Percentiles rank a stretch among this genome's conserved stretches.
Conservation (phyloP, 2,888 invertebrate genomes). For the Quadroppia sp. region DNA sequence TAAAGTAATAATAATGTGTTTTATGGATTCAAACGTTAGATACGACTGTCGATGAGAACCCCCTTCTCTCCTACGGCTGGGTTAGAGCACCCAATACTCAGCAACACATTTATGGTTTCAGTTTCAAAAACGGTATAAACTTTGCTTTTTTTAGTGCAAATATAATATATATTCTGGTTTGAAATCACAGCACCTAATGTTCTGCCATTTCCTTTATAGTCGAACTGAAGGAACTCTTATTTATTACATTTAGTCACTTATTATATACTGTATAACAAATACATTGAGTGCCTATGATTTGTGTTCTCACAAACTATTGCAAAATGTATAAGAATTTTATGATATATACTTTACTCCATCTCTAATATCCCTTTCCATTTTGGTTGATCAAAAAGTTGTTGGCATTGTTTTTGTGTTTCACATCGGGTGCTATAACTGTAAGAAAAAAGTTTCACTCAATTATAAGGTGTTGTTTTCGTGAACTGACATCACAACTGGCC, state of each 20-base stretch:
- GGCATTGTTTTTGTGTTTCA: neutral
- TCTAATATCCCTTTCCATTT: slow-evolving; percentile 7
- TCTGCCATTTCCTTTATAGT: slow-evolving; percentile 34
- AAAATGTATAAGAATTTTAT: slow-evolving; percentile 1
- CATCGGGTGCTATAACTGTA: neutral
- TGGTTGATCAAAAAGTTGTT: neutral
- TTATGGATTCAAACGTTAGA: neutral
- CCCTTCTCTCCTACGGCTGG: neutral
- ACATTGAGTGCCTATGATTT: slow-evolving; percentile 19
- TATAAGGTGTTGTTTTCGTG: slow-evolving; percentile 25
- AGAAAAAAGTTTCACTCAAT: neutral
- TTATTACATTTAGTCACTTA: slow-evolving; percentile 33
- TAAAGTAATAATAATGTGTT: slow-evolving; percentile 31
- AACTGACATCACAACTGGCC: neutral
- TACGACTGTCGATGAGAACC: neutral
- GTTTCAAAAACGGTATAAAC: neutral
- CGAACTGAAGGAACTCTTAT: neutral
- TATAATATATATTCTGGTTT: slow-evolving; percentile 1
- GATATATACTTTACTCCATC: slow-evolving; percentile 19
- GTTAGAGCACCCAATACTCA: neutral
- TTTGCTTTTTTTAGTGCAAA: slow-evolving; percentile 2
- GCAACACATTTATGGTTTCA: neutral
- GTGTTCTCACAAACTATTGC: neutral
- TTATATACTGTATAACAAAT: slow-evolving; percentile 29
- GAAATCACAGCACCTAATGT: slow-evolving; percentile 21